Evolutionary conservation across 1,140 invertebrate species (phyloP).

Genomic region (Euwallacea fornicatus): DNA sequence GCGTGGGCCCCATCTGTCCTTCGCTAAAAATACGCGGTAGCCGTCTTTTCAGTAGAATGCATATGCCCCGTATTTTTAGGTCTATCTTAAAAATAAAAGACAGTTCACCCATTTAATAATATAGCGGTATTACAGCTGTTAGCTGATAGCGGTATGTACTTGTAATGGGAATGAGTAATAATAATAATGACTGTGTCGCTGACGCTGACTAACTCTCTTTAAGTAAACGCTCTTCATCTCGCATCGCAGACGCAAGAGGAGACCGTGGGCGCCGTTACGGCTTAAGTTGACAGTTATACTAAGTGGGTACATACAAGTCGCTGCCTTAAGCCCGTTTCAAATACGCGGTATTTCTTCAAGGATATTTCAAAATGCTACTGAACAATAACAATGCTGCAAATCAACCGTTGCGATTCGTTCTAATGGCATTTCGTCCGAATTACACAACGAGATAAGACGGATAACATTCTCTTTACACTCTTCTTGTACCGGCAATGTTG

Average conservation of each 20-base stretch:
- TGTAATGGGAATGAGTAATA: slow-evolving; percentile 23
- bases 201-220: slow-evolving; percentile 12
- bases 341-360: no score
- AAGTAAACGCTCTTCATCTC: slow-evolving; percentile 16
- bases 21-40: slow-evolving; percentile 21
- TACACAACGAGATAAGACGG: no score
- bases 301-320: no score
- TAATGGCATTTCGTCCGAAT: no score
- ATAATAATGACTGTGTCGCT: slow-evolving; percentile 14
- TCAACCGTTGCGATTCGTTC: no score
- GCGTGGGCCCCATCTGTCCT: slow-evolving; percentile 21
- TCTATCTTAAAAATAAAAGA: slow-evolving; percentile 24
- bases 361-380: no score
- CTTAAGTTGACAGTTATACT: no score
- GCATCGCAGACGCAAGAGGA: slow-evolving; percentile 1
- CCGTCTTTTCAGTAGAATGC: slow-evolving; percentile 25
- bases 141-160: slow-evolving; percentile 7
- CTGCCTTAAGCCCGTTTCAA: no score
- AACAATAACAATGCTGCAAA: no score
- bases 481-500: no score
- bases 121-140: slow-evolving; percentile 25
- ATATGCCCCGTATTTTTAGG: slow-evolving; percentile 25
- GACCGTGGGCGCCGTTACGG: slow-evolving; percentile 5
- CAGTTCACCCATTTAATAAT: slow-evolving; percentile 30
- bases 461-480: no score